phyloP scores from a whole-genome alignment of 2,113 vertebrate genomes.

The Lycaon pictus region DNA sequence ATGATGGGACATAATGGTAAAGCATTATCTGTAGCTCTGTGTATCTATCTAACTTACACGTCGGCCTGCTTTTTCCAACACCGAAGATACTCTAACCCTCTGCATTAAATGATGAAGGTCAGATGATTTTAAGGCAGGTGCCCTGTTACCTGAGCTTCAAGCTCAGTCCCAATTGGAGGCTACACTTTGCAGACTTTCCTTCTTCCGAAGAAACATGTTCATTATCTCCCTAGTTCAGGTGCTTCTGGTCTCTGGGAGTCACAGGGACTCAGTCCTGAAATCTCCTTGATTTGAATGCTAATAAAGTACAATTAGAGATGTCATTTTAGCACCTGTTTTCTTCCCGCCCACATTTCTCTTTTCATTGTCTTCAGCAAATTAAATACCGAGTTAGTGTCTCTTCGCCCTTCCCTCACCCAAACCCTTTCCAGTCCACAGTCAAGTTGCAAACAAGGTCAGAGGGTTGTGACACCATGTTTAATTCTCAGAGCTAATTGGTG shows the following conservation, averaged over 20 bases:
- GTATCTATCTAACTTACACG: not conserved
- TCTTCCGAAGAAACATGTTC: not conserved
- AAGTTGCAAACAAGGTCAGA: not conserved
- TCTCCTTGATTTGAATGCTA: not conserved
- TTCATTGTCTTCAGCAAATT: constrained; percentile 14
- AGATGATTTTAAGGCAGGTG: not conserved
- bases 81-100: not conserved
- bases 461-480: not conserved
- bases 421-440: not conserved
- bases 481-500: not conserved
- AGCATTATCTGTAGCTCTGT: not conserved
- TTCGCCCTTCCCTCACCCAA: not conserved
- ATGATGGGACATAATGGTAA: not conserved
- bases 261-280: not conserved
- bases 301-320: not conserved
- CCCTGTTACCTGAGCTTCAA: not conserved
- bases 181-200: not conserved
- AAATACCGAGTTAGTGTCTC: not conserved
- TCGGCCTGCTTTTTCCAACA: not conserved
- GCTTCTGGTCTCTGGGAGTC: not conserved
- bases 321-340: not conserved
- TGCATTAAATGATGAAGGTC: not conserved
- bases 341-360: not conserved
- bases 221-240: not conserved
- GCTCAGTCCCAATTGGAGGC: not conserved